A percentile compares a stretch with the other conserved stretches of the same genome.
Conservation (phyloP, 2,888 invertebrate species). For the Agrochola litura region DNA sequence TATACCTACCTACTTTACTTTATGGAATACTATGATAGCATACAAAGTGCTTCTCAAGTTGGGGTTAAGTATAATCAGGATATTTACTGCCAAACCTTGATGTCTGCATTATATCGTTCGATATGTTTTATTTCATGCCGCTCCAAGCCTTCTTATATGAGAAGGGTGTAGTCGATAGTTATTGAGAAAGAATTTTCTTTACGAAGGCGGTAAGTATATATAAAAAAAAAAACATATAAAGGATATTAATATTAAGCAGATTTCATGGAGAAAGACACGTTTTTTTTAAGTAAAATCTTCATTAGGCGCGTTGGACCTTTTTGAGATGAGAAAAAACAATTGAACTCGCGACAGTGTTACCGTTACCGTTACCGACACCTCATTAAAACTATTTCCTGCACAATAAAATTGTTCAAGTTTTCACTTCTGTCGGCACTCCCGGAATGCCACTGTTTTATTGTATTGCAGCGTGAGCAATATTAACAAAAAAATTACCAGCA, state of each 20-base stretch:
- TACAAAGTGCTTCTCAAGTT: conserved; percentile 58
- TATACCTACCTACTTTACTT: conserved; percentile 29
- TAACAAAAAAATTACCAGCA: no score
- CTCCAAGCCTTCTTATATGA: conserved; percentile 17
- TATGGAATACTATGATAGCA: conserved; percentile 59
- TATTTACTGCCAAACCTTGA: conserved; percentile 58
- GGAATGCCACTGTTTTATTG: no score
- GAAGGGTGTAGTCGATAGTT: conserved; percentile 37
- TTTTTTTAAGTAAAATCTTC: no score
- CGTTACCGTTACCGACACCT: no score
- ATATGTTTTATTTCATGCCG: conserved; percentile 52
- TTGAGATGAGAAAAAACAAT: no score
- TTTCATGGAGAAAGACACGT: no score
- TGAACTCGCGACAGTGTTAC: no score
- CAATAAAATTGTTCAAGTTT: no score
- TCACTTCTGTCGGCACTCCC: no score
- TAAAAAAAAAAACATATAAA: background rate
- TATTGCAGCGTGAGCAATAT: background rate
- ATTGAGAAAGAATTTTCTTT: conserved; percentile 1
- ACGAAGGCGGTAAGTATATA: background rate
- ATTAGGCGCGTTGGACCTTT: no score
- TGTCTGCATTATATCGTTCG: conserved; percentile 57
- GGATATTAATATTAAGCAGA: background rate
- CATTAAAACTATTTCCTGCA: no score
- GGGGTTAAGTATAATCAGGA: conserved; percentile 55